Evolutionary conservation across 2,797 vertebrate species (phyloP).

Genomic region (Coregonus sp.): DNA sequence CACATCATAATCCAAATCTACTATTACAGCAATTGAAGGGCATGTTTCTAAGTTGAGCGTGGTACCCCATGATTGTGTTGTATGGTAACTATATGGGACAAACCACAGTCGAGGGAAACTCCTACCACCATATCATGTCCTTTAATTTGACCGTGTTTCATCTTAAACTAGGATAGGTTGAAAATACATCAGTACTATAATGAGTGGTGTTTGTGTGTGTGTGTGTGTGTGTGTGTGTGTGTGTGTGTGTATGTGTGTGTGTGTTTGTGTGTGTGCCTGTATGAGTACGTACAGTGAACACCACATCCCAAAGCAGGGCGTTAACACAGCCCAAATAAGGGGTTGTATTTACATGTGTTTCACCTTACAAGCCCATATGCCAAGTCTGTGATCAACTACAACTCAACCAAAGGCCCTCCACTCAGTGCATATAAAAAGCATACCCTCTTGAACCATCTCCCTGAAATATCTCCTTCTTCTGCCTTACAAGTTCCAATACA

Average conservation of each 20-base stretch:
- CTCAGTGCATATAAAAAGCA: neutral
- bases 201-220: slow-evolving; percentile 42
- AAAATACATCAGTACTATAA: slow-evolving; percentile 70
- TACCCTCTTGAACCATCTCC: neutral
- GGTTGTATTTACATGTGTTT: slow-evolving; percentile 30
- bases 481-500: neutral
- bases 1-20: slow-evolving; percentile 9
- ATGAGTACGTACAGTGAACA: neutral
- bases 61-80: slow-evolving; percentile 13
- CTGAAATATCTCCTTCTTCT: neutral
- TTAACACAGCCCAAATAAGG: slow-evolving; percentile 46
- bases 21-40: slow-evolving; percentile 30
- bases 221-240: slow-evolving; percentile 17
- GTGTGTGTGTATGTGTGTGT: slow-evolving; percentile 4
- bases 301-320: slow-evolving; percentile 25
- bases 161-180: slow-evolving; percentile 27
- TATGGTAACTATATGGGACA: slow-evolving; percentile 40
- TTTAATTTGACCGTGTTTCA: slow-evolving; percentile 59
- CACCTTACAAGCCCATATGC: slow-evolving; percentile 35
- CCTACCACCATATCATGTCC: slow-evolving; percentile 42
- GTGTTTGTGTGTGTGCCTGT: slow-evolving; percentile 18
- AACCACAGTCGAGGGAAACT: slow-evolving; percentile 43
- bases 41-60: slow-evolving; percentile 15
- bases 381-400: neutral
- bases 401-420: neutral